These are phyloP conservation scores for Aphelenchoides besseyi DNA, from an alignment of 1,140 invertebrate species.

Conservation along the genomic window DNA sequence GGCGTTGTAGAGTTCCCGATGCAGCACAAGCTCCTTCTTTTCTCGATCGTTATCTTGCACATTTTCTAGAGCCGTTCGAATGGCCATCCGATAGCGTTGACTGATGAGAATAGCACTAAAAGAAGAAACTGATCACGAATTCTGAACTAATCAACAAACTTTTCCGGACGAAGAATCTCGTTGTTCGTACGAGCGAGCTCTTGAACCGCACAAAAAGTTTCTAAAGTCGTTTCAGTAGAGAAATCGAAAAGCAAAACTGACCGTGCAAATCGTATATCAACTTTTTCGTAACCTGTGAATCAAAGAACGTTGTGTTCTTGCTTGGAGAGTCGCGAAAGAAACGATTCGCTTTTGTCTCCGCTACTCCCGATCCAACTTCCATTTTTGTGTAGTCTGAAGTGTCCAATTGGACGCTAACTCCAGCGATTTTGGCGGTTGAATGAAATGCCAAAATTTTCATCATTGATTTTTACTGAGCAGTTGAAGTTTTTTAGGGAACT, in stretches of 20 bases:
- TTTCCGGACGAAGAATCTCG: constrained; percentile 1
- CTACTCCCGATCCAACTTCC: too few relatives aligned
- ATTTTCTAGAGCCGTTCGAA: background rate
- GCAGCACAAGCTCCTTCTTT: background rate
- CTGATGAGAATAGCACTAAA: constrained; percentile 12
- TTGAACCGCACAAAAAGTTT: constrained; percentile 16
- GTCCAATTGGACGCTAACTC: too few relatives aligned
- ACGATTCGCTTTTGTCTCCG: too few relatives aligned
- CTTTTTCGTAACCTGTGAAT: constrained; percentile 15
- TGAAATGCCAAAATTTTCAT: too few relatives aligned
- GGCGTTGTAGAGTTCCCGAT: constrained; percentile 3
- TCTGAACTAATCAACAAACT: background rate
- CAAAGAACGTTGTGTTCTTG: constrained; percentile 11
- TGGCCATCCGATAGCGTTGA: constrained; percentile 15
- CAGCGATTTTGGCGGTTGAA: too few relatives aligned
- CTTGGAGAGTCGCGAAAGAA: background rate
- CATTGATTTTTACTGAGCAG: too few relatives aligned
- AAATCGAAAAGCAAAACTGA: background rate
- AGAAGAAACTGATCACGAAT: background rate
- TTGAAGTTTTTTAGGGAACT: too few relatives aligned
- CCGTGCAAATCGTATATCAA: constrained; percentile 16
- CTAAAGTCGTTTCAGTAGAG: constrained; percentile 8
- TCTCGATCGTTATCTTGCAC: background rate
- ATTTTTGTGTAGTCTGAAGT: too few relatives aligned
- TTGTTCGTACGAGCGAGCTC: background rate